Conservation (phyloP, 2,888 invertebrate genomes). For the Conistra vaccinii region DNA sequence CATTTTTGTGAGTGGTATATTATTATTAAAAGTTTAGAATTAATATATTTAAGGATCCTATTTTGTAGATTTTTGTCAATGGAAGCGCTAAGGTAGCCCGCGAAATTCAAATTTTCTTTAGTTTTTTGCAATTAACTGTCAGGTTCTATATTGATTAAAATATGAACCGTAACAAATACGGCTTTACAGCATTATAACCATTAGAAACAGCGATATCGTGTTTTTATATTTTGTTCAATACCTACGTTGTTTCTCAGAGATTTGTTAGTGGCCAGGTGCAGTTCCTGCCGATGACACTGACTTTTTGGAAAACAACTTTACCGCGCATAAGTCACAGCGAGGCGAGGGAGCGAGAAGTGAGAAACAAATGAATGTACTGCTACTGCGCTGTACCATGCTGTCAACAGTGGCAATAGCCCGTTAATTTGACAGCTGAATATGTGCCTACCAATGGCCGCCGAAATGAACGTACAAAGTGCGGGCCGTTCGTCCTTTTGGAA, state of each 20-base stretch:
- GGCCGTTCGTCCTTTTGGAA: neutral
- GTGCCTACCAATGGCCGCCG: neutral
- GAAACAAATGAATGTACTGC: conserved; percentile 3
- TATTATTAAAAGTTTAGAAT: conserved; percentile 1
- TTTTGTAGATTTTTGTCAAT: neutral
- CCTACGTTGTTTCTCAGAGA: neutral
- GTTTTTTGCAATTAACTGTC: too few species aligned
- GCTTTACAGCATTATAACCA: too few species aligned
- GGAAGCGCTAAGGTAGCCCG: too few species aligned
- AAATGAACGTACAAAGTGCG: neutral
- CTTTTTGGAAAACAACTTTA: neutral
- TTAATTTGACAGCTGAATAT: conserved; percentile 30
- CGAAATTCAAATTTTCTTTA: too few species aligned
- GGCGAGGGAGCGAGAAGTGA: neutral
- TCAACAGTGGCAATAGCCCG: neutral
- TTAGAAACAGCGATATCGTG: too few species aligned
- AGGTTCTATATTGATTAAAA: too few species aligned
- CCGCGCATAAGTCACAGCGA: neutral
- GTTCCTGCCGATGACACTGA: neutral
- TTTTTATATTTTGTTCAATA: too few species aligned
- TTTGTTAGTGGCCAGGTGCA: neutral
- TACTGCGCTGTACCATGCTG: neutral
- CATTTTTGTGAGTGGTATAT: conserved; percentile 37
- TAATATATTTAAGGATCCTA: neutral
- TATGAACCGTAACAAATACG: too few species aligned